phyloP scores from a whole-genome alignment of 2,797 vertebrate genomes.

The Chelon labrosus region DNA sequence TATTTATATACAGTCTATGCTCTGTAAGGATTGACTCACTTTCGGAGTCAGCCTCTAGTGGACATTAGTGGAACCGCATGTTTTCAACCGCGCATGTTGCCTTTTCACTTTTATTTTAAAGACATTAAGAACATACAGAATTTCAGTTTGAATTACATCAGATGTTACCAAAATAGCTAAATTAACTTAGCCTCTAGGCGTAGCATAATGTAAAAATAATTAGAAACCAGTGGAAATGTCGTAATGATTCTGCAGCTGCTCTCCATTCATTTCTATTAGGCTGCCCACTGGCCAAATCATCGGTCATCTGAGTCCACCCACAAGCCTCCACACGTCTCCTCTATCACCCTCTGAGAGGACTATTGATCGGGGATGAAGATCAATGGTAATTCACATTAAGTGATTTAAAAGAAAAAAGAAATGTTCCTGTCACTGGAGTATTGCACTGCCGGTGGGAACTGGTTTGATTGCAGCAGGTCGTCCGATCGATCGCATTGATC shows the following conservation, averaged over 20 bases:
- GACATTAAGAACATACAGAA: no score
- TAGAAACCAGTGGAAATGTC: no score
- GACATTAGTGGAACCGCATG: no score
- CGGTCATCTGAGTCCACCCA: constrained; percentile 25
- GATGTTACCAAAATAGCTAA: neutral
- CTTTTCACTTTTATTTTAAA: no score
- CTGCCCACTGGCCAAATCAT: neutral
- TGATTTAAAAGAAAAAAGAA: constrained; percentile 24
- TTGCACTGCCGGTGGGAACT: neutral
- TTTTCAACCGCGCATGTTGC: no score
- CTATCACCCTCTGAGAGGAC: constrained; percentile 28
- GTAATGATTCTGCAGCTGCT: no score
- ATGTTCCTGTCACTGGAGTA: neutral
- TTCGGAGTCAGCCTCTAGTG: no score
- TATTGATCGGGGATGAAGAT: constrained; percentile 46
- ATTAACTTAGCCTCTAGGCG: no score
- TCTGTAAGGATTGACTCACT: no score
- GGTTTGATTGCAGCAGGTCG: constrained; percentile 19
- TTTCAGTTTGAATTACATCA: neutral
- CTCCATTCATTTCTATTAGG: neutral
- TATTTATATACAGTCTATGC: no score
- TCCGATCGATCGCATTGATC: constrained; percentile 20
- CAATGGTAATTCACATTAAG: constrained; percentile 43
- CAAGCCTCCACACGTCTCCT: neutral
- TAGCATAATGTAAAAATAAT: neutral